phyloP scores from a whole-genome alignment of 1,140 invertebrate species.

The Sycobia sp. region DNA sequence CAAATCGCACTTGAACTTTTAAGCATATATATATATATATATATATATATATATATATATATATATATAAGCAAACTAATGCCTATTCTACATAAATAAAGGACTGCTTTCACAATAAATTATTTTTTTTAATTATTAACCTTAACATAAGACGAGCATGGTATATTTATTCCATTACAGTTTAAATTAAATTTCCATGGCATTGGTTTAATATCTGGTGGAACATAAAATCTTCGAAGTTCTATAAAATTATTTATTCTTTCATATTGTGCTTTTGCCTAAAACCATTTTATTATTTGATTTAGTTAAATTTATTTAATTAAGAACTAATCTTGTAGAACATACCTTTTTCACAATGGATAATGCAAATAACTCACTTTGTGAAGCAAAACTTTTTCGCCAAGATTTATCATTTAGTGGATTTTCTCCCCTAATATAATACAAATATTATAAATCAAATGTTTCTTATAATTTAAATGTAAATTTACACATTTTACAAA shows the following conservation, averaged over 20 bases:
- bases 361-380: conserved; percentile 32
- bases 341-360: conserved; percentile 33
- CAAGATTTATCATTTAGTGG: conserved; percentile 8
- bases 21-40: too few relatives aligned
- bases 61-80: too few relatives aligned
- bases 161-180: conserved; percentile 34
- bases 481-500: too few relatives aligned
- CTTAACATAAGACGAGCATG: conserved; percentile 36
- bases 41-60: too few relatives aligned
- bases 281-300: not conserved
- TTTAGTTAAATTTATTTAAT: not conserved
- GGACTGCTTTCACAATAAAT: too few relatives aligned
- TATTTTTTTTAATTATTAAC: conserved; percentile 28
- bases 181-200: conserved; percentile 37
- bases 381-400: not conserved
- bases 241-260: conserved; percentile 37
- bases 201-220: not conserved
- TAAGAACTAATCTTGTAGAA: not conserved
- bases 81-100: too few relatives aligned
- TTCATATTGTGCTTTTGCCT: conserved; percentile 35
- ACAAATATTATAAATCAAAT: not conserved
- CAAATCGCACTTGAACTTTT: too few relatives aligned
- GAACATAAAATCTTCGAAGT: conserved; percentile 36
- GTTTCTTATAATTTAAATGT: not conserved
- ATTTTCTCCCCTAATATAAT: conserved; percentile 36